Evolutionary conservation across 1,140 invertebrate genomes (phyloP).

Genomic region (Drosophila navojoa): DNA sequence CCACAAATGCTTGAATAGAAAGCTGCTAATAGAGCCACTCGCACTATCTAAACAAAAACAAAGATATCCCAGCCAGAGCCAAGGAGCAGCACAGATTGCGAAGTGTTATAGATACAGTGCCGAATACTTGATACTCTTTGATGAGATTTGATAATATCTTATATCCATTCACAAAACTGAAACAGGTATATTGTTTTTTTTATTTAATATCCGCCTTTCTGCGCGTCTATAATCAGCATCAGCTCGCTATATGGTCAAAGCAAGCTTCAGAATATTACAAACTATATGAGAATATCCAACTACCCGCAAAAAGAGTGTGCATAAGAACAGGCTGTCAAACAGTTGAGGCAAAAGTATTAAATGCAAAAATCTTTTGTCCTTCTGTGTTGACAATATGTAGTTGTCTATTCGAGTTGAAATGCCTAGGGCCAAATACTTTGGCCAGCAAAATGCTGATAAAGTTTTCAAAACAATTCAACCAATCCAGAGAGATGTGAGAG

Average conservation of each 20-base stretch:
- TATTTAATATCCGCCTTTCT: too few species aligned
- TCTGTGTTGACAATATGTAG: constrained; percentile 25
- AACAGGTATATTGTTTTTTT: too few species aligned
- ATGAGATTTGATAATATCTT: too few species aligned
- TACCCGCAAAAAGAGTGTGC: not conserved
- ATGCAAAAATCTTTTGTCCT: constrained; percentile 44
- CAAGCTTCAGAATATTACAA: too few species aligned
- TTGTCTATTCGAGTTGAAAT: constrained; percentile 36
- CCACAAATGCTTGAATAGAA: constrained; percentile 39
- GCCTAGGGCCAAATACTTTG: constrained; percentile 48
- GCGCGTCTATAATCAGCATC: too few species aligned
- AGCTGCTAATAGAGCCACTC: constrained; percentile 55
- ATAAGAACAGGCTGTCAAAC: constrained; percentile 7
- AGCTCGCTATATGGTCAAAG: too few species aligned
- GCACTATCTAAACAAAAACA: constrained; percentile 38
- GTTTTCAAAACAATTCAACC: constrained; percentile 28
- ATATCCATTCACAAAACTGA: too few species aligned
- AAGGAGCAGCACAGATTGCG: not conserved
- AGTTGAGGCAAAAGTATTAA: constrained; percentile 21
- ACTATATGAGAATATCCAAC: not conserved
- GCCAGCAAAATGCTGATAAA: constrained; percentile 34
- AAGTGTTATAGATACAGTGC: too few species aligned
- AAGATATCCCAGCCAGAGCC: constrained; percentile 1
- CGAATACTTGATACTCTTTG: not conserved
- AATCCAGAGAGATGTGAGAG: not conserved